Evolutionary conservation across 2,113 vertebrate species (phyloP), one percentile per base, ranked within the genome.

Genomic region (Ageneiosus marmoratus): DNA sequence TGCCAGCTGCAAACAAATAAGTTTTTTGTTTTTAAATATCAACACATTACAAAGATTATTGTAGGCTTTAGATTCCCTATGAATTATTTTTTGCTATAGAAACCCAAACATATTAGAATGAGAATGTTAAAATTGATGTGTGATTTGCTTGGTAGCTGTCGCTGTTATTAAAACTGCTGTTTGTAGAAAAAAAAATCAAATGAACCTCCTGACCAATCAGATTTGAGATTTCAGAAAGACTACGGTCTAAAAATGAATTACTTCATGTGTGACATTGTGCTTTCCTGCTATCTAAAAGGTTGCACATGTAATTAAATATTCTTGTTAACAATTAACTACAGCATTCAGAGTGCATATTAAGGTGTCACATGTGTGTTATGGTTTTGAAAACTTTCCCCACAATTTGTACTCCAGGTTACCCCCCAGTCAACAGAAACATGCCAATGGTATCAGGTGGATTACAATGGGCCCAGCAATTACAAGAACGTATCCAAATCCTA

Each of bases 381-480:
- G 34, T 41, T 69, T 48, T 72, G 1, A 22, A 48, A 72, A 15
- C 15, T 2, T n/a, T n/a, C 13, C 24, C 11, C 44, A 16, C 24
- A 27, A 34, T 76, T 1, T 76, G 50, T 46, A 91, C 81, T 79
- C 37, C 91, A 98, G 97, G 95, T 4, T 94, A 86, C 4, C 88
- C 92, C 0, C 80, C 89, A 0, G 92, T 96, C 69, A 94, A 94
- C 89, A 98, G 91, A 91, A 99, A 99, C 83, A 96, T 96, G 96
- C 96, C 97, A 0, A 22, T 90, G 0, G 92, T 98, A 63, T 94
- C 96, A 0, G 97, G 96, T 2, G 95, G 96, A 0, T 87, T 98
- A 84, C 55, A 87, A 81, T 98, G 97, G 97, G 92, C 94, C 0
- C 93, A 67, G 87, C 93, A 97, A 86, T 89, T 99, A n/a, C 92